phyloP scores from a whole-genome alignment of 2,113 vertebrate species.

The Lophotis ruficrista region DNA sequence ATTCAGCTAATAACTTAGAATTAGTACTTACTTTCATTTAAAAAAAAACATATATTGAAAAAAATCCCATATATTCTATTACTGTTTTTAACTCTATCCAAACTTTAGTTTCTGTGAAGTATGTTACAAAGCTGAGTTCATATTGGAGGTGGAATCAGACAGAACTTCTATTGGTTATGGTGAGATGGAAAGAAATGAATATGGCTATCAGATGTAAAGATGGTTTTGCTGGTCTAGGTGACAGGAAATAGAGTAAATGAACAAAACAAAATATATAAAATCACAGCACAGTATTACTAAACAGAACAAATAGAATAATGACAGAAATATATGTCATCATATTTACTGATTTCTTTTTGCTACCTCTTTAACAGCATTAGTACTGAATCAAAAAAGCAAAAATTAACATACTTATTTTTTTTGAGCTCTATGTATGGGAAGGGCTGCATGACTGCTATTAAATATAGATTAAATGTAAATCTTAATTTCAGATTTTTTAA shows the following conservation, averaged over 20 bases:
- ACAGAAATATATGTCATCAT: background rate
- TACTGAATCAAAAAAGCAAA: background rate
- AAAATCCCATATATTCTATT: background rate
- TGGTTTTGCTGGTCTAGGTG: background rate
- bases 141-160: background rate
- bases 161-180: background rate
- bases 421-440: background rate
- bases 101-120: background rate
- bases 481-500: background rate
- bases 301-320: background rate
- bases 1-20: background rate
- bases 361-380: background rate
- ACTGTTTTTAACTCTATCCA: background rate
- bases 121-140: background rate
- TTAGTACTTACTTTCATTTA: background rate
- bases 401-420: background rate
- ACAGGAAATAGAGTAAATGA: background rate
- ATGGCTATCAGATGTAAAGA: background rate
- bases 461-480: background rate
- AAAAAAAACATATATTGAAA: background rate
- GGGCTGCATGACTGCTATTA: background rate
- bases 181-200: background rate
- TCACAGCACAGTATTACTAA: background rate
- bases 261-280: background rate
- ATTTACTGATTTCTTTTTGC: background rate